phyloP scores from a whole-genome alignment of 2,888 invertebrate genomes.

The Lithodes maja region DNA sequence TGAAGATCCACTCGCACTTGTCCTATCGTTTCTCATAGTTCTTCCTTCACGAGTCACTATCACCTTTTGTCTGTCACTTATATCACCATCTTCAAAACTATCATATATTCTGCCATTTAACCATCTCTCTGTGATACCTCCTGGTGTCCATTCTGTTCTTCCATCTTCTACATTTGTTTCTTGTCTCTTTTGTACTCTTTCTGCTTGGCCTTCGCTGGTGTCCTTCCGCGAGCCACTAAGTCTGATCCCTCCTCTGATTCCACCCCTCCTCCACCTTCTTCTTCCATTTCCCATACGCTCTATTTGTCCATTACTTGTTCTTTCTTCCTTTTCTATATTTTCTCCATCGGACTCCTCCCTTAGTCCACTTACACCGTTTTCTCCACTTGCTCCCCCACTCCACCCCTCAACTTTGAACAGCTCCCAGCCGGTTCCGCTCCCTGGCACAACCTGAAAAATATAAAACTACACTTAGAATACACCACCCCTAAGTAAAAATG shows the following conservation, averaged over 20 bases:
- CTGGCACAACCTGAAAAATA: conserved; percentile 41
- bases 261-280: neutral
- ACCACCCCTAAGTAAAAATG: no score
- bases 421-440: conserved; percentile 40
- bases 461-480: neutral
- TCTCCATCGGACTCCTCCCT: no score
- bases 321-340: no score
- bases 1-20: neutral
- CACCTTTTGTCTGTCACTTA: neutral
- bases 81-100: neutral
- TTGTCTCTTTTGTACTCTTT: neutral
- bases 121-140: neutral
- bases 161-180: neutral
- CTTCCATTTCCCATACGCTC: conserved; percentile 38
- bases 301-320: conserved; percentile 1
- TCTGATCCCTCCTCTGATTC: neutral
- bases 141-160: neutral
- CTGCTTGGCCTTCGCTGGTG: neutral
- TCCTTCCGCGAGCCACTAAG: neutral
- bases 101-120: neutral
- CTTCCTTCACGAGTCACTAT: neutral
- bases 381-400: no score
- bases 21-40: neutral
- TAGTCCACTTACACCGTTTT: no score
- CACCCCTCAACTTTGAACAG: no score